Percentiles rank a stretch among this genome's conserved stretches.
Evolutionary conservation across 64 coral and sea anemone species (phyloP).

Genomic region (Platygyra sinensis): DNA sequence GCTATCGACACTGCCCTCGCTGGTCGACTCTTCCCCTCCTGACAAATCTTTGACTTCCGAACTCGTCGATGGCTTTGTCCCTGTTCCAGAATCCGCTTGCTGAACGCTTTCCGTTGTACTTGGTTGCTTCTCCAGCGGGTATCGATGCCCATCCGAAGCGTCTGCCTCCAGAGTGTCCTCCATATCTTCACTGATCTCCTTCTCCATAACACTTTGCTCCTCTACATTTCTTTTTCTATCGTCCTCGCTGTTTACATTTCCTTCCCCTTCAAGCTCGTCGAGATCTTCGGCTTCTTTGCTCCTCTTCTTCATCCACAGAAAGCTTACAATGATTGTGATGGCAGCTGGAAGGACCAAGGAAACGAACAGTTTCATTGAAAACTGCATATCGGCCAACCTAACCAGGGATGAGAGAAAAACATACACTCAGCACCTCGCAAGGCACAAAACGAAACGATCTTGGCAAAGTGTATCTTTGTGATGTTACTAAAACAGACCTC

Average conservation of each 20-base stretch:
- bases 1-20: constrained; percentile 82
- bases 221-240: background rate
- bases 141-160: background rate
- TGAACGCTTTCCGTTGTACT: constrained; percentile 29
- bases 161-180: background rate
- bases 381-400: constrained; percentile 58
- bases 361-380: constrained; percentile 48
- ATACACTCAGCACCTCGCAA: background rate
- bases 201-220: background rate
- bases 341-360: constrained; percentile 70
- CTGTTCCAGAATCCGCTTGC: constrained; percentile 74
- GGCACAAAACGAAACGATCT: background rate
- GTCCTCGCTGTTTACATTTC: constrained; percentile 3
- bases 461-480: background rate
- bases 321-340: constrained; percentile 66
- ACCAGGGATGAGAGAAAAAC: background rate
- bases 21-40: constrained; percentile 65
- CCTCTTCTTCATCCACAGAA: constrained; percentile 77
- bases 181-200: background rate
- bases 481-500: background rate
- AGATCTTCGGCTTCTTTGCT: constrained; percentile 25
- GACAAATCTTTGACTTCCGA: constrained; percentile 64
- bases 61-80: constrained; percentile 61
- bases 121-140: background rate
- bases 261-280: constrained; percentile 14